Evolutionary conservation across 2,888 invertebrate species (phyloP).

Genomic region (Drosophila helvetica): DNA sequence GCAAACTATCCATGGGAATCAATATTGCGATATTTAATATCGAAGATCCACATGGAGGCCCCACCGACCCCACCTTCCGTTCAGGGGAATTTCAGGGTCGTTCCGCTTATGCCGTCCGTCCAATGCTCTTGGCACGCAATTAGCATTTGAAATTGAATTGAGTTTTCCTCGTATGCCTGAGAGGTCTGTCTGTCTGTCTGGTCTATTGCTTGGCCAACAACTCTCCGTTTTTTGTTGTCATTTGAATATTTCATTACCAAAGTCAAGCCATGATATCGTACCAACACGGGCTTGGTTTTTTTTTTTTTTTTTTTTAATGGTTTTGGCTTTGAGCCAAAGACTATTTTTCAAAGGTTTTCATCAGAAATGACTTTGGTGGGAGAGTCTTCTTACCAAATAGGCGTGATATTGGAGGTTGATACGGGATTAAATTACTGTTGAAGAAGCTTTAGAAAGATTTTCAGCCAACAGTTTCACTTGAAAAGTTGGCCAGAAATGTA

Average conservation of each 20-base stretch:
- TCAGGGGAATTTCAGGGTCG: slow-evolving; percentile 54
- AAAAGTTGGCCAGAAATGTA: background rate
- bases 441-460: background rate
- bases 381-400: background rate
- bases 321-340: slow-evolving; percentile 28
- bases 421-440: background rate
- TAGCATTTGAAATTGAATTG: slow-evolving; percentile 63
- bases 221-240: slow-evolving; percentile 34
- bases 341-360: slow-evolving; percentile 1
- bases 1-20: slow-evolving; percentile 6
- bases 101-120: slow-evolving; percentile 56
- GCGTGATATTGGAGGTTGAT: background rate
- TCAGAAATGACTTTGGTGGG: background rate
- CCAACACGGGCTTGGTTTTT: background rate
- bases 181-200: slow-evolving; percentile 10
- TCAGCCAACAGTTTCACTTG: background rate
- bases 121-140: slow-evolving; percentile 69
- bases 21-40: slow-evolving; percentile 30
- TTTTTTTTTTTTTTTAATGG: slow-evolving; percentile 21
- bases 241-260: slow-evolving; percentile 61
- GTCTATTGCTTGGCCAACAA: slow-evolving; percentile 37
- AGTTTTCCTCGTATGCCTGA: slow-evolving; percentile 28
- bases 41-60: slow-evolving; percentile 20
- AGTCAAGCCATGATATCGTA: slow-evolving; percentile 28
- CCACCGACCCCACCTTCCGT: background rate